phyloP scores from a whole-genome alignment of 2,888 invertebrate species.

The Drosophila atroscutellata region DNA sequence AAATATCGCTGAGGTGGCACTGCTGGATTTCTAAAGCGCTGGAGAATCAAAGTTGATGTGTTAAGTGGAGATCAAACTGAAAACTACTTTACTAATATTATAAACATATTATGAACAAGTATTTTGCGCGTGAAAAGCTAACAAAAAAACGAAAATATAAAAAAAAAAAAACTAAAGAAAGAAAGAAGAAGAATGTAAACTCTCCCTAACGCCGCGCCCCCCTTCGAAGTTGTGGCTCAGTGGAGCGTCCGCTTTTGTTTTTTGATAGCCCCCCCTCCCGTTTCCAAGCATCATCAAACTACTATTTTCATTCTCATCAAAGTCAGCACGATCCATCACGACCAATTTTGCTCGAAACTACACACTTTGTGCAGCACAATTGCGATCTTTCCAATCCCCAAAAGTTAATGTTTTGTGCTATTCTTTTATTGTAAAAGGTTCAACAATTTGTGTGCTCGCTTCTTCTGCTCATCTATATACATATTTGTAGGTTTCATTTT shows the following conservation, averaged over 20 bases:
- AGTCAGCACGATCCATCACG: background rate
- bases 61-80: slow-evolving; percentile 21
- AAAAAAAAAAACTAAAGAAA: slow-evolving; percentile 8
- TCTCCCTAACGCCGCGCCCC: slow-evolving; percentile 6
- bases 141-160: slow-evolving; percentile 17
- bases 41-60: slow-evolving; percentile 14
- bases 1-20: slow-evolving; percentile 38
- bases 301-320: background rate
- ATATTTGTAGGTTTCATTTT: slow-evolving; percentile 36
- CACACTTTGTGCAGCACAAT: slow-evolving; percentile 24
- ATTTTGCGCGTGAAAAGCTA: slow-evolving; percentile 49
- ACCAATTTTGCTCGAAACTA: background rate
- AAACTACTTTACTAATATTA: slow-evolving; percentile 77
- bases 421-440: slow-evolving; percentile 30
- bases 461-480: slow-evolving; percentile 43
- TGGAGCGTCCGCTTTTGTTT: slow-evolving; percentile 40
- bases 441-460: slow-evolving; percentile 37
- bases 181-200: slow-evolving; percentile 4
- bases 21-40: slow-evolving; percentile 58
- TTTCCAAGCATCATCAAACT: slow-evolving; percentile 9
- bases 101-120: slow-evolving; percentile 76
- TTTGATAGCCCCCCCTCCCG: slow-evolving; percentile 27
- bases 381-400: slow-evolving; percentile 37
- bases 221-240: slow-evolving; percentile 47
- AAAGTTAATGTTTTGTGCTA: slow-evolving; percentile 48